Conservation (phyloP, 2,113 vertebrate species). For the Alligator sinensis region DNA sequence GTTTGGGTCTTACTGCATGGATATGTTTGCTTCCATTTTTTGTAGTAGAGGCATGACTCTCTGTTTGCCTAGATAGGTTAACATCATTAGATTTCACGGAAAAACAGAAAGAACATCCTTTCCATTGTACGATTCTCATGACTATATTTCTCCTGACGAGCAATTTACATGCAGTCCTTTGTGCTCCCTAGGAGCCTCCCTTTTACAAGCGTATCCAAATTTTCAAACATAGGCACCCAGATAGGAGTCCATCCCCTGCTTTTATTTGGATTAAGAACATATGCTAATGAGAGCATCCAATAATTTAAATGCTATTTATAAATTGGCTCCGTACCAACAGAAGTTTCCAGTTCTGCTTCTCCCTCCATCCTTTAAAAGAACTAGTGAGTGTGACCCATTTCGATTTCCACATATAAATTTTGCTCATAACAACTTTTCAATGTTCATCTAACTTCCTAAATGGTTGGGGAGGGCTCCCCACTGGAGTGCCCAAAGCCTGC, state of each 20-base stretch:
- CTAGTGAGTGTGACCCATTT: not conserved
- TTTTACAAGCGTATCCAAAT: slow-evolving; percentile 14
- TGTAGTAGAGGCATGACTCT: slow-evolving; percentile 20
- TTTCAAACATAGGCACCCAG: slow-evolving; percentile 21
- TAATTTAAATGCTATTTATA: slow-evolving; percentile 47
- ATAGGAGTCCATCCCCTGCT: not conserved
- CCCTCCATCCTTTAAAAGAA: not conserved
- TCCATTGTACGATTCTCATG: not conserved
- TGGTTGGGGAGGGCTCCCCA: not conserved
- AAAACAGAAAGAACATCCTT: slow-evolving; percentile 15
- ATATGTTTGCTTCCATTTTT: not conserved
- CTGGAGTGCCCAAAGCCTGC: not conserved
- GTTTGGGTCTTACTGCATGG: not conserved
- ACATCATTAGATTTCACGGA: not conserved
- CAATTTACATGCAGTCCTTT: slow-evolving; percentile 22
- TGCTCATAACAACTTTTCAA: not conserved
- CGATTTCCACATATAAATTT: not conserved
- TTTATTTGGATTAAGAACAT: slow-evolving; percentile 35
- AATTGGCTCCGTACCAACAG: slow-evolving; percentile 3
- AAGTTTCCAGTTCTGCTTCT: not conserved
- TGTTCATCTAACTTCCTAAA: not conserved
- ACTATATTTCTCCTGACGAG: slow-evolving; percentile 29
- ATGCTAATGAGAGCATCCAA: slow-evolving; percentile 29
- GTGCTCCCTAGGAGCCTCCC: slow-evolving; percentile 1
- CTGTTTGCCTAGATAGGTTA: slow-evolving; percentile 12